Conservation (phyloP, 2,888 invertebrate species). For the Polydrusus tereticollis region DNA sequence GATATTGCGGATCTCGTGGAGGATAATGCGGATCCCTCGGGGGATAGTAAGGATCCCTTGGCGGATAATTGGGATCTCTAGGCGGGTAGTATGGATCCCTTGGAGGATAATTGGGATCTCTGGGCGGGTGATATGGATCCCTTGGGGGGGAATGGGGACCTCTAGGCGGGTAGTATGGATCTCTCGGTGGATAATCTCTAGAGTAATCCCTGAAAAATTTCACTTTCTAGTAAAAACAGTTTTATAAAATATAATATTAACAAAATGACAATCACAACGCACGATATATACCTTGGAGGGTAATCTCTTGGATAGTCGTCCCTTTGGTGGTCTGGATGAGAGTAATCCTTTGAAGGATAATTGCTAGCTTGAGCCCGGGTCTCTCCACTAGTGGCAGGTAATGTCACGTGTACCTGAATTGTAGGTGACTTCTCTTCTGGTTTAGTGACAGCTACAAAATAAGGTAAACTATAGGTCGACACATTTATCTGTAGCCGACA, state of each 20-base stretch:
- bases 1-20: slow-evolving; percentile 1
- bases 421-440: background rate
- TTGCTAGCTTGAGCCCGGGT: background rate
- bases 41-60: slow-evolving; percentile 8
- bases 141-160: slow-evolving; percentile 6
- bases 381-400: background rate
- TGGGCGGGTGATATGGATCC: background rate
- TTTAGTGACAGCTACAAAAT: slow-evolving; percentile 1
- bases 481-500: too few species aligned
- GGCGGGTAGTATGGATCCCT: background rate
- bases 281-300: slow-evolving; percentile 3
- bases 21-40: slow-evolving; percentile 15
- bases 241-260: too few species aligned
- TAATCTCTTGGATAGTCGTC: slow-evolving; percentile 11
- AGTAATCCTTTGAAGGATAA: slow-evolving; percentile 7
- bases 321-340: background rate
- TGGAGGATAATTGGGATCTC: slow-evolving; percentile 4
- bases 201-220: background rate
- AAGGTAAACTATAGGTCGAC: background rate
- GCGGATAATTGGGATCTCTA: slow-evolving; percentile 3
- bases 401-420: slow-evolving; percentile 13
- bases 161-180: slow-evolving; percentile 8
- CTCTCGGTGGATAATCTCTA: slow-evolving; percentile 17
- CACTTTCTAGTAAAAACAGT: too few species aligned
- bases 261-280: too few species aligned